A percentile compares a stretch with the other conserved stretches of the same genome.
phyloP scores from a whole-genome alignment of 2,797 vertebrate genomes.

The Cynodonichthys magdalenae region DNA sequence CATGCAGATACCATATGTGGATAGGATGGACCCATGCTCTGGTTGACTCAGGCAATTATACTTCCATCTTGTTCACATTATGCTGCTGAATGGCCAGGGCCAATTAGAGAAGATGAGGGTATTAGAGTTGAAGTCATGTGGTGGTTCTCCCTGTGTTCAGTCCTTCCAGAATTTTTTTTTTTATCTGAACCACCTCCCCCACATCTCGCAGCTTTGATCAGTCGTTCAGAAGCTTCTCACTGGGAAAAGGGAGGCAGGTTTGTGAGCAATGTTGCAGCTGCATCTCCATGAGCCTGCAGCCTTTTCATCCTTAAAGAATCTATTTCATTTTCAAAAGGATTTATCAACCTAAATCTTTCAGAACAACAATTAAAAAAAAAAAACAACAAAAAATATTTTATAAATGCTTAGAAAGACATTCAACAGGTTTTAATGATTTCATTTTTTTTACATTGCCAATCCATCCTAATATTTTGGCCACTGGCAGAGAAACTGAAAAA shows the following conservation, averaged over 20 bases:
- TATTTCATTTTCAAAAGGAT: neutral
- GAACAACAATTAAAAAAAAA: neutral
- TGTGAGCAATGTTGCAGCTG: constrained; percentile 10
- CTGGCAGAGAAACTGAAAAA: too few relatives aligned
- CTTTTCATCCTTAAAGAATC: neutral
- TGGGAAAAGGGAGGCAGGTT: constrained; percentile 5
- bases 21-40: neutral
- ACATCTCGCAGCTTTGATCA: constrained; percentile 25
- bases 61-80: neutral
- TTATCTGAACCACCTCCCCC: neutral
- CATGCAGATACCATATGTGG: constrained; percentile 10
- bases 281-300: neutral
- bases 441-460: too few relatives aligned
- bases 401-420: neutral
- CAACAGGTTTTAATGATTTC: neutral
- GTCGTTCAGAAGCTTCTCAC: constrained; percentile 21
- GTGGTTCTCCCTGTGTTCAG: constrained; percentile 2
- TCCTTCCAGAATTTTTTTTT: constrained; percentile 18
- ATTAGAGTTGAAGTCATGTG: constrained; percentile 4
- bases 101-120: neutral
- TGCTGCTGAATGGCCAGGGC: constrained; percentile 10
- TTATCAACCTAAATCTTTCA: neutral
- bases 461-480: too few relatives aligned
- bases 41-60: neutral
- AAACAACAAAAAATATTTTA: too few relatives aligned